A percentile compares a stretch with the other conserved stretches of the same genome.
Conservation (phyloP, 2,888 invertebrate genomes). For the Argyresthia albistria region DNA sequence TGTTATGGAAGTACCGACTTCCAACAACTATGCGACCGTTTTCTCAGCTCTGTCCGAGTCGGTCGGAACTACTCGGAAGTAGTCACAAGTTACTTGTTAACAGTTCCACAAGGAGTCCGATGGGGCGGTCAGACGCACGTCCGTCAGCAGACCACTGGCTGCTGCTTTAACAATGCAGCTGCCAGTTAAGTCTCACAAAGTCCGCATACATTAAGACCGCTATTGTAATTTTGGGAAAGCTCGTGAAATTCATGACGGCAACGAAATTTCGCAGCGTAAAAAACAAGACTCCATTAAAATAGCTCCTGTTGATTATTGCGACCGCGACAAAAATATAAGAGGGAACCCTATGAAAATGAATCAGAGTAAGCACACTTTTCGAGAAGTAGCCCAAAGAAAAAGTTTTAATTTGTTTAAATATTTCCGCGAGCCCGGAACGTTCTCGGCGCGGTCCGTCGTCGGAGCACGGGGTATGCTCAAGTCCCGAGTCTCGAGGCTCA, state of each 20-base stretch:
- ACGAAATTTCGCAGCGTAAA: neutral
- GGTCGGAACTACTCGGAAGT: slow-evolving; percentile 8
- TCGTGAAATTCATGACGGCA: neutral
- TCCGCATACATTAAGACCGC: neutral
- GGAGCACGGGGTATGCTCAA: no score
- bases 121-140: slow-evolving; percentile 44
- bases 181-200: slow-evolving; percentile 7
- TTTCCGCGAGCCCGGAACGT: slow-evolving; percentile 40
- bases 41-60: slow-evolving; percentile 15
- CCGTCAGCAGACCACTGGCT: slow-evolving; percentile 44
- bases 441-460: slow-evolving; percentile 26
- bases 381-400: slow-evolving; percentile 51
- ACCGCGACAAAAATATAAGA: neutral
- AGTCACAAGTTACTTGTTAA: slow-evolving; percentile 26
- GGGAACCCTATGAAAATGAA: slow-evolving; percentile 35
- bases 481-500: slow-evolving; percentile 27
- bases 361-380: slow-evolving; percentile 44
- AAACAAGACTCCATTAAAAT: neutral
- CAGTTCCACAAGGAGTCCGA: slow-evolving; percentile 40
- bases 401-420: slow-evolving; percentile 71
- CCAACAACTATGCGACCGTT: slow-evolving; percentile 30
- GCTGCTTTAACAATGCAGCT: slow-evolving; percentile 33
- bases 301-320: slow-evolving; percentile 1
- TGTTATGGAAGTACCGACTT: neutral
- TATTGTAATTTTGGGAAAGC: neutral